phyloP scores from a whole-genome alignment of 2,888 invertebrate species.

The Notocelia uddmanniana region DNA sequence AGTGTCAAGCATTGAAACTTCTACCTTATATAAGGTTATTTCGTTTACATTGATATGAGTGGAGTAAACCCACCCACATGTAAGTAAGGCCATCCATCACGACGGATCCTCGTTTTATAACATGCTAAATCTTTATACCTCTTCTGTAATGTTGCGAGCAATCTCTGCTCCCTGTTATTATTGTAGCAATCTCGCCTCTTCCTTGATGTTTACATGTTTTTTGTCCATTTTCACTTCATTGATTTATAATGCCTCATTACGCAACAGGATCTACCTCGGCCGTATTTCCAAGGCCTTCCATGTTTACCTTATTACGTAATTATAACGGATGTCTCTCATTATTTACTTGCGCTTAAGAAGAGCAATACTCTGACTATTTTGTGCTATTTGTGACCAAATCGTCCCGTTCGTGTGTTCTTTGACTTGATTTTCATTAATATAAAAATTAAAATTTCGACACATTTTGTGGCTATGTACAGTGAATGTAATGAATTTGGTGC shows the following conservation, averaged over 20 bases:
- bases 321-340: no score
- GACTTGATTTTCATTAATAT: no score
- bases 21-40: neutral
- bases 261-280: neutral
- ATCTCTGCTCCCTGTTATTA: constrained; percentile 28
- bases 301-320: neutral
- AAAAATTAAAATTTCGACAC: no score
- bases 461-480: no score
- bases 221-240: constrained; percentile 45
- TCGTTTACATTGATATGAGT: neutral
- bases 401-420: no score
- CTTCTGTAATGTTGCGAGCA: constrained; percentile 6
- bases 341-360: no score
- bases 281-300: neutral
- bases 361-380: no score
- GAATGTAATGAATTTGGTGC: no score
- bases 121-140: constrained; percentile 28
- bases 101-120: constrained; percentile 18
- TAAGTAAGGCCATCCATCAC: constrained; percentile 20
- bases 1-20: no score
- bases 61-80: neutral
- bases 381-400: no score
- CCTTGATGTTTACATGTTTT: constrained; percentile 34
- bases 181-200: constrained; percentile 39
- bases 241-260: constrained; percentile 43